Percentiles rank a stretch among this genome's conserved stretches.
phyloP scores from a whole-genome alignment of 2,888 invertebrate genomes.

The Octonoba sinensis region DNA sequence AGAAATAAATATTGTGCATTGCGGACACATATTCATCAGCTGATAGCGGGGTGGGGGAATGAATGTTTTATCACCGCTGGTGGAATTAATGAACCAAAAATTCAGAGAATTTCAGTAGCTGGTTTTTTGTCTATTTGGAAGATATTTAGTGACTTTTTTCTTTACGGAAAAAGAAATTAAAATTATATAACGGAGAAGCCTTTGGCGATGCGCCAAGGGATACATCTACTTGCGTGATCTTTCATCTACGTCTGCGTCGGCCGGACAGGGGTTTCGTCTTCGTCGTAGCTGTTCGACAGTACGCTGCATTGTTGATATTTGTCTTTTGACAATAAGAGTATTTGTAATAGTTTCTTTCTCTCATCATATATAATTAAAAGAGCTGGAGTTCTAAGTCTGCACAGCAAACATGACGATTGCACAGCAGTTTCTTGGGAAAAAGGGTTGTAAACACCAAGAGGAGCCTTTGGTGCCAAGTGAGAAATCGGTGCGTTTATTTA shows the following conservation, averaged over 20 bases:
- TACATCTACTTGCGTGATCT: constrained; percentile 52
- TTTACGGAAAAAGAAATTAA: too few relatives aligned
- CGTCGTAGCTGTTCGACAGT: not conserved
- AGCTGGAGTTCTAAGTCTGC: not conserved
- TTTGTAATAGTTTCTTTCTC: not conserved
- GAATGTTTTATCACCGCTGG: too few relatives aligned
- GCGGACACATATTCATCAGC: too few relatives aligned
- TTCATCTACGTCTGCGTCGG: constrained; percentile 26
- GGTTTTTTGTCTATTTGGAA: too few relatives aligned
- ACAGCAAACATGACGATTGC: constrained; percentile 48
- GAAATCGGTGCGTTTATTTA: constrained; percentile 28
- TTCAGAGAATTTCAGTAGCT: too few relatives aligned
- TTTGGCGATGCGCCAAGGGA: constrained; percentile 35
- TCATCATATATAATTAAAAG: not conserved
- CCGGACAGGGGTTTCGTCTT: not conserved
- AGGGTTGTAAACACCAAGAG: constrained; percentile 53
- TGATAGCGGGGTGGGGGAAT: too few relatives aligned
- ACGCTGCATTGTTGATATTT: too few relatives aligned
- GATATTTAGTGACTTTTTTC: too few relatives aligned
- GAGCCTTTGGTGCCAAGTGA: constrained; percentile 51
- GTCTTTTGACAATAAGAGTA: too few relatives aligned
- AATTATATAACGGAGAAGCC: too few relatives aligned
- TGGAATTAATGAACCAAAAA: too few relatives aligned
- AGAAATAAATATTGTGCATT: too few relatives aligned
- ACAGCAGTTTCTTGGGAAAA: constrained; percentile 59